A percentile compares a stretch with the other conserved stretches of the same genome.
Evolutionary conservation across 2,113 vertebrate genomes (phyloP).

Genomic region (Oreochromis spilurus): DNA sequence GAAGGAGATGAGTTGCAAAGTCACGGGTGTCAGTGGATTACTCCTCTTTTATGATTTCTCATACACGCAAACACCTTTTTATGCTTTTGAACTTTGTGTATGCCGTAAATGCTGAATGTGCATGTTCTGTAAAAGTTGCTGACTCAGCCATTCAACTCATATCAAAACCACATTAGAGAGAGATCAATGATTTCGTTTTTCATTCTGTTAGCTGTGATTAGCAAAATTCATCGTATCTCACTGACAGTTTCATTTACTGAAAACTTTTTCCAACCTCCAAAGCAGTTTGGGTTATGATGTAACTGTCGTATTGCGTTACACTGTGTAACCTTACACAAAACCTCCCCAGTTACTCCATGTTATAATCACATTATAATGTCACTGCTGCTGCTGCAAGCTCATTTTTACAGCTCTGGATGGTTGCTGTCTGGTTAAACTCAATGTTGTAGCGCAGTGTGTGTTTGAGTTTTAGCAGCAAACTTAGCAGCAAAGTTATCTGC

Average conservation of each 20-base stretch:
- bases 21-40: not conserved
- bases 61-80: not conserved
- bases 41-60: not conserved
- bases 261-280: too few relatives aligned
- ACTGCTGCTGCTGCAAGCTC: not conserved
- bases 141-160: conserved; percentile 12
- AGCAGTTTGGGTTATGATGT: not conserved
- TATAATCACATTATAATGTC: not conserved
- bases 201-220: not conserved
- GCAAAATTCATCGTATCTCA: not conserved
- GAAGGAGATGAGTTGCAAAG: conserved; percentile 17
- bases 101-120: not conserved
- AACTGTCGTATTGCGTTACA: not conserved
- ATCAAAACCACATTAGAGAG: not conserved
- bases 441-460: not conserved
- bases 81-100: not conserved
- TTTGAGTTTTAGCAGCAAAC: not conserved
- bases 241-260: not conserved
- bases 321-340: not conserved
- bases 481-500: not conserved
- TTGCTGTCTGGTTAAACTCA: not conserved
- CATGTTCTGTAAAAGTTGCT: not conserved
- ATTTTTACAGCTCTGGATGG: not conserved
- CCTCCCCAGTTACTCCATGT: not conserved
- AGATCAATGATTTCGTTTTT: not conserved